Evolutionary conservation across 2,888 invertebrate species (phyloP).

Genomic region (Elmis aenea): DNA sequence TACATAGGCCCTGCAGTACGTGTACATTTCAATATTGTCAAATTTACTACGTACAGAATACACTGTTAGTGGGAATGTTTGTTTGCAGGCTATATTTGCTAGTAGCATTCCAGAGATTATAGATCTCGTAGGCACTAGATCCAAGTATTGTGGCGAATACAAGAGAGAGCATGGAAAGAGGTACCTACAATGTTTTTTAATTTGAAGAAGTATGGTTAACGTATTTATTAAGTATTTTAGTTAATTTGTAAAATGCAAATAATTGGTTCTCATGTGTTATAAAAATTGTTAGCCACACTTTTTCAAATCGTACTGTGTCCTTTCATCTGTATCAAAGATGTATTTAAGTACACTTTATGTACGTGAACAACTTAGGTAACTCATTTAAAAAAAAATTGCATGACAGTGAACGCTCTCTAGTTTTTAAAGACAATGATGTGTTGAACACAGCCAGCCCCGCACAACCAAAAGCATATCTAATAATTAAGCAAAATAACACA

Average conservation of each 20-base stretch:
- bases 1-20: no score
- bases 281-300: neutral
- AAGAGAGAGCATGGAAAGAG: conserved; percentile 99
- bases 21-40: no score
- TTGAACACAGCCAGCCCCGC: conserved; percentile 34
- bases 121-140: conserved; percentile 98
- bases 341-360: no score
- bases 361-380: no score
- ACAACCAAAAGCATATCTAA: conserved; percentile 24
- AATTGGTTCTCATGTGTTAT: no score
- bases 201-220: conserved; percentile 17
- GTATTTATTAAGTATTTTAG: conserved; percentile 1
- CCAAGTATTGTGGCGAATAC: conserved; percentile 99
- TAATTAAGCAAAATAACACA: conserved; percentile 15
- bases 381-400: no score
- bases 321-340: no score
- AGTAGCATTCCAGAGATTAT: conserved; percentile 99
- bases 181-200: conserved; percentile 54
- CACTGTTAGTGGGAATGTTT: conserved; percentile 49
- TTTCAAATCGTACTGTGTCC: no score
- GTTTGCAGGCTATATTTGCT: conserved; percentile 99
- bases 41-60: no score
- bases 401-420: no score
- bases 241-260: no score
- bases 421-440: no score